Percentiles rank a stretch among this genome's conserved stretches.
These are phyloP conservation scores for Ectobius pallidus DNA, from an alignment of 2,888 invertebrate genomes.

Conservation along the genomic window DNA sequence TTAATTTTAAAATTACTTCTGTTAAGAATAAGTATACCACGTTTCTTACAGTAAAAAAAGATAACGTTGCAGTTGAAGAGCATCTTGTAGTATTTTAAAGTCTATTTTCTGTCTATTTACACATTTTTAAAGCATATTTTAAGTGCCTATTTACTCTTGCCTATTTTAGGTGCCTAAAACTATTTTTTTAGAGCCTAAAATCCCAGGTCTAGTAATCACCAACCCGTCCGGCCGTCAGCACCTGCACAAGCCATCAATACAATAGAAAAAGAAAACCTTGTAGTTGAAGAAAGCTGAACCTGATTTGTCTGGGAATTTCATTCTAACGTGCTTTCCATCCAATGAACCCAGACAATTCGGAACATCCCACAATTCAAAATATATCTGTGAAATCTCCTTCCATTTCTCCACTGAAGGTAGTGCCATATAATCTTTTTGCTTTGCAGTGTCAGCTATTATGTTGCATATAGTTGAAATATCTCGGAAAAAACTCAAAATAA, in stretches of 20 bases:
- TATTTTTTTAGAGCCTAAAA: no score
- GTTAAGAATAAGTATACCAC: no score
- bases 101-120: no score
- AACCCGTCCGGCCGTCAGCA: not conserved
- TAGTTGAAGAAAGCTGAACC: slow-evolving; percentile 10
- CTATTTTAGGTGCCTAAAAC: no score
- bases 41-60: no score
- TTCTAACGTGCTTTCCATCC: slow-evolving; percentile 12
- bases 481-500: not conserved
- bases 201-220: no score
- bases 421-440: slow-evolving; percentile 5
- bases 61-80: no score
- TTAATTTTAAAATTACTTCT: no score
- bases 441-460: not conserved
- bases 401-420: not conserved
- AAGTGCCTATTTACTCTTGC: no score
- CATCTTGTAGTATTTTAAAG: no score
- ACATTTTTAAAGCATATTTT: no score
- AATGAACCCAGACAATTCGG: slow-evolving; percentile 14
- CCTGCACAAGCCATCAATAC: slow-evolving; percentile 18
- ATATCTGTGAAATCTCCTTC: not conserved
- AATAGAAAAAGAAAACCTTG: not conserved
- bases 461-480: not conserved
- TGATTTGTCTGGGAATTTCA: not conserved
- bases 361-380: slow-evolving; percentile 15